These are phyloP conservation scores for Melieria omissa DNA, from an alignment of 2,888 invertebrate species.

Conservation along the genomic window DNA sequence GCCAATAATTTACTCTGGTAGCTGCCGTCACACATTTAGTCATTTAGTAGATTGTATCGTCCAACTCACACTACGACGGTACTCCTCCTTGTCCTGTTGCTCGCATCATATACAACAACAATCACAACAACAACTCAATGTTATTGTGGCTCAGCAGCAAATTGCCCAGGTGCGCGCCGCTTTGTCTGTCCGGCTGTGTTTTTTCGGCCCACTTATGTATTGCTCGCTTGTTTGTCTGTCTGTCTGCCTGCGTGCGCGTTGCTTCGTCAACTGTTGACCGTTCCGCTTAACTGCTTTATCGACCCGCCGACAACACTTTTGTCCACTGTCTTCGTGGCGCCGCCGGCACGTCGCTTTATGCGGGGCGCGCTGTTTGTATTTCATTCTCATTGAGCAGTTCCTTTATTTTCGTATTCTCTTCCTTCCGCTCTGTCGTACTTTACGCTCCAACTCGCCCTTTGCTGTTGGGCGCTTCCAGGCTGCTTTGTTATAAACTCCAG, in stretches of 20 bases:
- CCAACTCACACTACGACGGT: too few relatives aligned
- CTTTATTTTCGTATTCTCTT: neutral
- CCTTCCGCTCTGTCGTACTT: neutral
- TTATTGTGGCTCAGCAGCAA: constrained; percentile 28
- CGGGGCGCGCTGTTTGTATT: constrained; percentile 23
- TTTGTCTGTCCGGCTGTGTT: neutral
- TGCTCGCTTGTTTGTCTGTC: neutral
- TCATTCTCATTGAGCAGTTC: constrained; percentile 19
- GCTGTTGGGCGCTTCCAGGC: neutral
- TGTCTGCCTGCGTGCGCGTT: neutral
- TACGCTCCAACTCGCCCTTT: neutral
- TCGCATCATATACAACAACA: too few relatives aligned
- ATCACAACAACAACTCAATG: too few relatives aligned
- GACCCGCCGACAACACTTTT: constrained; percentile 15
- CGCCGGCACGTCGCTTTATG: neutral
- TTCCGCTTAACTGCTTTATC: constrained; percentile 39
- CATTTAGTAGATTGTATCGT: too few relatives aligned
- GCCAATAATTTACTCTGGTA: too few relatives aligned
- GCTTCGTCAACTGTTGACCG: constrained; percentile 2
- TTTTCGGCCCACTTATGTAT: neutral
- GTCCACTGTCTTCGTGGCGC: neutral
- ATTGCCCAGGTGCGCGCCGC: constrained; percentile 27
- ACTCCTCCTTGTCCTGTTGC: too few relatives aligned
- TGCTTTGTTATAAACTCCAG: constrained; percentile 33
- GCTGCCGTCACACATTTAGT: too few relatives aligned